phyloP scores from a whole-genome alignment of 2,888 invertebrate genomes.

The Nasonovia ribisnigri region DNA sequence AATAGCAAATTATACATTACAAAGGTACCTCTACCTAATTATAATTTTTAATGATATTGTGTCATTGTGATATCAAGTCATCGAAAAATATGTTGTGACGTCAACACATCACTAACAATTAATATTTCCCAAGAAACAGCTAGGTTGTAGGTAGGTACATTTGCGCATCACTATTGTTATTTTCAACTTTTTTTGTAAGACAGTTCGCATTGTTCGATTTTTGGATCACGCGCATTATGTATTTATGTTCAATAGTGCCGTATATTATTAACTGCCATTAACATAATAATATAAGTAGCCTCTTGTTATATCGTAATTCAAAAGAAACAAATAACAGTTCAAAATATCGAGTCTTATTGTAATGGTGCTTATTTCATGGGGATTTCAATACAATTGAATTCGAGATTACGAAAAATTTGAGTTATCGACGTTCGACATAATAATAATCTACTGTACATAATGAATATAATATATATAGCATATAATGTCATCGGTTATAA shows the following conservation, averaged over 20 bases:
- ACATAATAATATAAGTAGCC: too few relatives aligned
- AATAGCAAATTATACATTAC: neutral
- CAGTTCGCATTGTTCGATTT: neutral
- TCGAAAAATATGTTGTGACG: neutral
- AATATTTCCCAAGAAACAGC: neutral
- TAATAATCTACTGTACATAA: too few relatives aligned
- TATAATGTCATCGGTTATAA: too few relatives aligned
- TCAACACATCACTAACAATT: neutral
- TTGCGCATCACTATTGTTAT: neutral
- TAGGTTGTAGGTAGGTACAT: neutral
- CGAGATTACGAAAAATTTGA: too few relatives aligned
- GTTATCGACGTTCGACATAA: too few relatives aligned
- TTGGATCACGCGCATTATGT: neutral
- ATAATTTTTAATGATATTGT: neutral
- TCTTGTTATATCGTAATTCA: too few relatives aligned
- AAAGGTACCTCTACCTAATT: neutral
- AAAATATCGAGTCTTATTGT: too few relatives aligned
- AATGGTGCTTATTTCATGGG: too few relatives aligned
- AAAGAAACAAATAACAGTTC: too few relatives aligned
- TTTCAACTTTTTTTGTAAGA: neutral
- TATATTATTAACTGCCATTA: neutral
- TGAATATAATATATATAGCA: too few relatives aligned
- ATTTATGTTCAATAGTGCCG: neutral
- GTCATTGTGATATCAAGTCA: neutral
- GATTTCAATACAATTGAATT: too few relatives aligned